Evolutionary conservation across 2,113 vertebrate genomes (phyloP), one percentile per base, ranked within the genome.

Genomic region (Ciconia maguari): DNA sequence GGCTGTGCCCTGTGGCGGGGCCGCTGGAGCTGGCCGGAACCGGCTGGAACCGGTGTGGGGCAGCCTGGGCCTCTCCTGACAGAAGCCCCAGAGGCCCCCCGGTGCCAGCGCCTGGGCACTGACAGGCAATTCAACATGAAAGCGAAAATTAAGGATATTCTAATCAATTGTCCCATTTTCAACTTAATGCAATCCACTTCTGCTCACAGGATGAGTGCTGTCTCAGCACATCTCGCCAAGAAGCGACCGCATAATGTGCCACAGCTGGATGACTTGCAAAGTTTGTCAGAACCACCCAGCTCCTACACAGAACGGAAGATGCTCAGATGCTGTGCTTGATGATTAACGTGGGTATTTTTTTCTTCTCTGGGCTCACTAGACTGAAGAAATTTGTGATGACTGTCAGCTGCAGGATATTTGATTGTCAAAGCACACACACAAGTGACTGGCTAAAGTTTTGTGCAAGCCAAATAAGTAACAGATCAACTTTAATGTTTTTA

Each of bases 401-500:
- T 7, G 16, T 65, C 62, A 91, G 68, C 54, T 51, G 25, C 36
- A 46, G n/a, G 46, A 20, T 25, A 51, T 49, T 61, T 62, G 48
- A 42, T 19, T 81, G 58, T 48, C 60, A 77, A 61, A 76, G 34
- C 44, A 68, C 1, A 0, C 1, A 0, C 20, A 2, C 1, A 64
- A 69, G 24, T 0, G 2, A 51, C 24, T 55, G n/a, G 52, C 26
- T 87, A 6, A 90, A 76, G 64, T 58, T 72, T 79, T 36, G 34
- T 79, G 38, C 65, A 64, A 79, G 51, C 10, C 27, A 78, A 36
- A 13, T 22, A 61, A 79, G 7, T 17, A 88, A 32, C 41, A 34
- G 52, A 80, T 41, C 25, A 11, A 83, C 70, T 52, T 86, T 32
- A 16, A 91, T 49, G 27, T 49, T 92, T 90, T 74, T 34, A 22